Base-by-base conservation (phyloP, 2,888 invertebrate species). In the Euplexia lucipara region DNA sequence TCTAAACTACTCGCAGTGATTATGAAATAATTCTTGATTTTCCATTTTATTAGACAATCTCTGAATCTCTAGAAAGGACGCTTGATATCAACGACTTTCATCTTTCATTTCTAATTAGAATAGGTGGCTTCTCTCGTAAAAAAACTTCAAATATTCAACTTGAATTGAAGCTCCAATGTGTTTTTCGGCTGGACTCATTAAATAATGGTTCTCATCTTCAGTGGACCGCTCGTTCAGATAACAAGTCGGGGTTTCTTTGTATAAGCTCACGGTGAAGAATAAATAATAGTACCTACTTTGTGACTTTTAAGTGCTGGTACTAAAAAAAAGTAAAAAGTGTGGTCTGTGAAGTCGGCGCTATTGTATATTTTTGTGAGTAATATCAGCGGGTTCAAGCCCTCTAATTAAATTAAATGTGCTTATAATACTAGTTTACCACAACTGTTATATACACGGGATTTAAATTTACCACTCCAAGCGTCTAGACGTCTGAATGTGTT, bases 41-140 rank as follows among this genome's bases (percentile, higher is more conserved):
- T 18, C 22, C 9, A 35, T 42, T 54, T 48, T 6, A 53, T 57
- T 18, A 48, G 12, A 47, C 34, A 10, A 26, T 20, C 20, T 30
- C 2, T 22, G 16, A 61, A 62, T 54, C 47, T 30, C 16, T 51
- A 30, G 32, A 30, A 62, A 51, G 12, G 22, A 37, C 12, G 52
- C 35, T 68, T 61, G 52, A 58, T 44, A 57, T 57, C 16, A 34
- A 56, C 37, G 54, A 64, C 34, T 54, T 62, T 70, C 12, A 51
- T 56, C 34, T 54, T 62, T 70, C 12, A 51, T 56, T 71, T 45
- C 12, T 70, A 60, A 74, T 74, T 70, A 71, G 34, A 76, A 70
- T 60, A 45, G 32, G 76, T 65, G 64, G 45, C 14, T 70, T 63
- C 41, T 32, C 16, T 35, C 26, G 12, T 35, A 37, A 68, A 72